These are phyloP conservation scores for Ceryle rudis DNA, from an alignment of 2,797 vertebrate genomes.

Conservation along the genomic window DNA sequence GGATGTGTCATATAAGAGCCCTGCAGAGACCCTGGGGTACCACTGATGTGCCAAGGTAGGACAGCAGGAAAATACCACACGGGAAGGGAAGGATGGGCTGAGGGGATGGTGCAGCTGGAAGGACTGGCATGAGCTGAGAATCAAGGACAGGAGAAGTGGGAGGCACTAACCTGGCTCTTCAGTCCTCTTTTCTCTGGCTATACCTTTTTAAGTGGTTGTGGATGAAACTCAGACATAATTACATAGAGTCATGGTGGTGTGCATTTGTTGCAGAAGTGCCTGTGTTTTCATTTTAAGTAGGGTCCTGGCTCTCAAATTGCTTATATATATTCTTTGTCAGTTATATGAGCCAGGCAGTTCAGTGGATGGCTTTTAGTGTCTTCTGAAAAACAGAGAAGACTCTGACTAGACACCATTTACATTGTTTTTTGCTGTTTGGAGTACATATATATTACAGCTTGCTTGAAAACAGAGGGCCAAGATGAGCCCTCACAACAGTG, in stretches of 20 bases:
- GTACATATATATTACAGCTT: not conserved
- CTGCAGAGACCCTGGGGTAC: not conserved
- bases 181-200: not conserved
- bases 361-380: not conserved
- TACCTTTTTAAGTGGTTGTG: fast-evolving
- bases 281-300: not conserved
- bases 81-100: not conserved
- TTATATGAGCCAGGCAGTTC: not conserved
- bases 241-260: fast-evolving
- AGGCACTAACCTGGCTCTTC: not conserved
- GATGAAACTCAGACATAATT: not conserved
- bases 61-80: not conserved
- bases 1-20: fast-evolving
- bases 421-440: not conserved
- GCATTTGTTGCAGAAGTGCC: not conserved
- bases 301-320: not conserved
- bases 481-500: not conserved
- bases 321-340: not conserved
- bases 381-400: not conserved
- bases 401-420: not conserved
- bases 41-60: fast-evolving
- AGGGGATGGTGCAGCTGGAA: fast-evolving
- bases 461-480: not conserved
- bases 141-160: not conserved
- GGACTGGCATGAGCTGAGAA: not conserved